phyloP scores from a whole-genome alignment of 2,888 invertebrate genomes.

The Diplolepis rosae region DNA sequence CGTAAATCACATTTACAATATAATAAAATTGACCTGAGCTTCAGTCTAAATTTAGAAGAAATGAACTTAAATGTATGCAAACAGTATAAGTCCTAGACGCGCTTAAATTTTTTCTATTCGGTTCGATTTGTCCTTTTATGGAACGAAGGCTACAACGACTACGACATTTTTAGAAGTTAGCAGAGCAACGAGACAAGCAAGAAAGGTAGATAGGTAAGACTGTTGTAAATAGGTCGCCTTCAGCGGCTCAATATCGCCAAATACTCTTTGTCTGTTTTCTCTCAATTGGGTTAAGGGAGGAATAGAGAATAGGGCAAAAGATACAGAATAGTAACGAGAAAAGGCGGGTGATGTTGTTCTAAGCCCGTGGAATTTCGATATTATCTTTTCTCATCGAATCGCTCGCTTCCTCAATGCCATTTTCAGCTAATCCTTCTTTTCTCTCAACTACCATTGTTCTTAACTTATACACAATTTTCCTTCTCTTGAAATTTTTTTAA shows the following conservation, averaged over 20 bases:
- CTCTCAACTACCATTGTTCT: too few species aligned
- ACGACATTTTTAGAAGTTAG: conserved; percentile 39
- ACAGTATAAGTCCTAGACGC: too few species aligned
- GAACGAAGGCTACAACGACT: too few species aligned
- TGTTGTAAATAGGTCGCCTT: conserved; percentile 68
- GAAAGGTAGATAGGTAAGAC: conserved; percentile 48
- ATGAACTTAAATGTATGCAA: too few species aligned
- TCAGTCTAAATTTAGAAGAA: too few species aligned
- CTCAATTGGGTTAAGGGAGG: conserved; percentile 66
- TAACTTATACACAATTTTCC: too few species aligned
- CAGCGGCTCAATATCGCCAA: conserved; percentile 68
- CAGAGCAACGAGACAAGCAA: conserved; percentile 35
- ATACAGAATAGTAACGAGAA: neutral
- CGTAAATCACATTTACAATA: too few species aligned
- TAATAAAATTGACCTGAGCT: too few species aligned
- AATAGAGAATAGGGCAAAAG: conserved; percentile 26
- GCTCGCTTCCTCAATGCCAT: neutral
- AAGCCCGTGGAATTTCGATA: conserved; percentile 21
- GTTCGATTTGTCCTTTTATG: too few species aligned
- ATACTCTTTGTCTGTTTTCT: conserved; percentile 62
- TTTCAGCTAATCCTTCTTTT: too few species aligned
- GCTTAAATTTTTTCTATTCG: too few species aligned
- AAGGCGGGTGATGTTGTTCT: neutral
- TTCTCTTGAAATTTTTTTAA: too few species aligned
- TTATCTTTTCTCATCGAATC: neutral